Percentiles rank a stretch among this genome's conserved stretches.
Conservation (phyloP, 2,797 vertebrate species). For the Tapera naevia region DNA sequence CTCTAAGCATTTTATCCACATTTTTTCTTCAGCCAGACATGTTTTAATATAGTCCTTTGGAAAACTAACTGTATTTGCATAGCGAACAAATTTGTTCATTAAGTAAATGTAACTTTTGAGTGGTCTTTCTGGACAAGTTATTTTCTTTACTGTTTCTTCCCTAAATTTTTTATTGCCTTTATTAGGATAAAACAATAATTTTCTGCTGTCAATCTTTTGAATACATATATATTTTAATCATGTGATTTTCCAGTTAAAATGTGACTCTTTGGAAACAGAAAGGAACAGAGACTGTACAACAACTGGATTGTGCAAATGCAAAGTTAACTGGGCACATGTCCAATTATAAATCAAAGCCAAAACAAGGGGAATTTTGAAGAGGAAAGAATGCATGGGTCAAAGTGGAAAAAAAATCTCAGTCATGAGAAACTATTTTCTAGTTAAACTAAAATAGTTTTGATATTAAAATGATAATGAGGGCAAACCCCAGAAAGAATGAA, state of each 20-base stretch:
- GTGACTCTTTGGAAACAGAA: constrained; percentile 55
- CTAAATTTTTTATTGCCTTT: neutral
- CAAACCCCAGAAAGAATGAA: constrained; percentile 49
- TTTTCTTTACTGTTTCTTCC: neutral
- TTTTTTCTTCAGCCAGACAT: neutral
- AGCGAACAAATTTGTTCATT: neutral
- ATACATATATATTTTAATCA: constrained; percentile 46
- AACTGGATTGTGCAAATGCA: constrained; percentile 35
- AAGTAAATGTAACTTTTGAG: neutral
- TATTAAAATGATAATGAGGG: constrained; percentile 58
- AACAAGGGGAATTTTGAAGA: constrained; percentile 67
- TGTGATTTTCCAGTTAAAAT: constrained; percentile 62
- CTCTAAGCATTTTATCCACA: neutral
- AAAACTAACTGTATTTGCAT: neutral
- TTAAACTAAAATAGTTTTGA: constrained; percentile 66
- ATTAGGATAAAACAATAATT: neutral
- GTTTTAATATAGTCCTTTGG: neutral
- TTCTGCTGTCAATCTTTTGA: constrained; percentile 13
- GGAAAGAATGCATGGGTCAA: constrained; percentile 67
- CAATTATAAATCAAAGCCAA: constrained; percentile 62
- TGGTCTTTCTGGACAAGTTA: neutral
- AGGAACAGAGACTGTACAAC: constrained; percentile 27
- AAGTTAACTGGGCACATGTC: constrained; percentile 49
- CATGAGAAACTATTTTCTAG: constrained; percentile 59
- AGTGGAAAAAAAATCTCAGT: constrained; percentile 56